Evolutionary conservation across 2,888 invertebrate genomes (phyloP), one percentile per base, ranked within the genome.

Genomic region (Parapristionchus giblindavisi): DNA sequence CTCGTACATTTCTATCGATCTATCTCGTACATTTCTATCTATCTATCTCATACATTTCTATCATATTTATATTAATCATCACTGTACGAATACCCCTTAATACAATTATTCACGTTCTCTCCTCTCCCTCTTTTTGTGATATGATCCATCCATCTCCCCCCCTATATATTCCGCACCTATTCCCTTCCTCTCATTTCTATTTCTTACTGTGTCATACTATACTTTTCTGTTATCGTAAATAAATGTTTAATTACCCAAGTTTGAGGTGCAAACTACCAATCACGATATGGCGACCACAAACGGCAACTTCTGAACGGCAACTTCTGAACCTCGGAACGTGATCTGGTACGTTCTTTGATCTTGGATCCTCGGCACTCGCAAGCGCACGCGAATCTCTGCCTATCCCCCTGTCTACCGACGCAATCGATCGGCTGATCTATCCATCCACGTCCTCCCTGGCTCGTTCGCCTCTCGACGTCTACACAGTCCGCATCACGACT

Each of bases 181-280:
- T 24, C 29, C 54, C 29, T 29, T 54, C 29, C 24, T 14, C 54
- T 54, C 24, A 1, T 54, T 14, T 29, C 54, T 14, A 2, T 54
- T 24, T 54, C 56, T 14, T 56, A 27, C 8, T 27, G 14, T 24
- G 29, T 27, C 29, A 56, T 5, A 5, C 17, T 56, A 56, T 27
- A 27, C 29, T 32, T 27, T 56, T 29, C 32, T 27, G 11, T 14
- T 56, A n/a, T 4, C 32, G 27, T 24, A n/a, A 32, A 56, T 56
- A 56, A 56, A 56, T 27, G 56, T 56, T 56, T 56, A 56, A 56
- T 56, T 56, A 56, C 56, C 56, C 56, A 56, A 56, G 56, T 56
- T 56, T 56, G 29, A 56, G 56, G 56, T 56, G 56, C 21, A 8
- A 11, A 14, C 32, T 27, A 14, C 27, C 21, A 27, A 32, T 21